These are phyloP conservation scores for Lutjanus erythropterus DNA, from an alignment of 2,113 vertebrate species.

Conservation along the genomic window DNA sequence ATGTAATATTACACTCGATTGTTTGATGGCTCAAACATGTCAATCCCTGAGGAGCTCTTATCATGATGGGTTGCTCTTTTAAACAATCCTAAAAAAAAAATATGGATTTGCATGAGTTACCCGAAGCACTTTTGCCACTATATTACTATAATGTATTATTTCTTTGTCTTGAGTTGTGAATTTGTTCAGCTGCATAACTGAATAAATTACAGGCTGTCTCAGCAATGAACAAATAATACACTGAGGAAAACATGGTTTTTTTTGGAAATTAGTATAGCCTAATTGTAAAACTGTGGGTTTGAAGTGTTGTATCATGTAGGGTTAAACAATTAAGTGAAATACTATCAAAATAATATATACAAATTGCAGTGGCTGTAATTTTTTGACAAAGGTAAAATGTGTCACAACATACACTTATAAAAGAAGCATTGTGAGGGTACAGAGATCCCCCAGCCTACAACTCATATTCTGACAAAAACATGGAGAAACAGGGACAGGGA, in stretches of 20 bases:
- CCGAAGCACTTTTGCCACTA: not conserved
- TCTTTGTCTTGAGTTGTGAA: not conserved
- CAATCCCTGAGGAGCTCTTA: not conserved
- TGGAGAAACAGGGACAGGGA: no score
- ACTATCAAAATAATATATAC: no score
- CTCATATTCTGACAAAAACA: no score
- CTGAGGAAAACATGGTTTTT: not conserved
- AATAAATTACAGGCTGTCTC: not conserved
- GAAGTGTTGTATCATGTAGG: not conserved
- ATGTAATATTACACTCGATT: not conserved
- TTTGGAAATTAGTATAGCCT: no score
- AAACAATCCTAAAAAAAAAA: not conserved
- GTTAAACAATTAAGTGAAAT: no score
- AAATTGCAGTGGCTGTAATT: no score
- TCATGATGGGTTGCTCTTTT: not conserved
- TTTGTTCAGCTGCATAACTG: not conserved
- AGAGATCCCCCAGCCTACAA: no score
- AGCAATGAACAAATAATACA: not conserved
- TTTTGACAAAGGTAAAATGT: no score
- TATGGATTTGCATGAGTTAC: not conserved
- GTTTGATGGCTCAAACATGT: conserved; percentile 2
- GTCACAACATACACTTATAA: no score
- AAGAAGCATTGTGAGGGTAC: no score
- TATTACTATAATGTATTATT: not conserved
- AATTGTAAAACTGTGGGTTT: no score